Base-by-base conservation (phyloP, 37 sponge, comb jelly and placozoan species). In the Beroe forskalii region DNA sequence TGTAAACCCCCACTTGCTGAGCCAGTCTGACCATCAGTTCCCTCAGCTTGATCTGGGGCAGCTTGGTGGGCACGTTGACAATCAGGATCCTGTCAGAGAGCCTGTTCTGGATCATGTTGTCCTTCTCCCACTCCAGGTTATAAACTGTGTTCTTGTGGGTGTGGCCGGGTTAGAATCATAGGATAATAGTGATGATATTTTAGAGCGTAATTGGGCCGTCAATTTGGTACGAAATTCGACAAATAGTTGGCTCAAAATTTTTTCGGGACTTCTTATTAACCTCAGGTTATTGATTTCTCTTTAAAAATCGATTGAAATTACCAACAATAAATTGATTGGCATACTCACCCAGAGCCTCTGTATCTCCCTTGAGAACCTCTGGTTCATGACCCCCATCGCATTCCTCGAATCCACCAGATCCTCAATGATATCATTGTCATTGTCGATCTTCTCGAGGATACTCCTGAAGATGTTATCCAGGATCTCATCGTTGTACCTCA, bases 21-120 rank as follows among this genome's bases (percentile, higher is more conserved):
- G 86, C 86, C n/a, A 80, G 40, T 43, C 86, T 27, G 17, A 44
- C 40, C 86, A 80, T 37, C 44, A 80, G 86, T 23, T 80, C 30
- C 30, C 30, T 41, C n/a, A 80, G 86, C 27, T 8, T 41, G 22
- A 4, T 42, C 1, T 43, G 44, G 48, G 12, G 2, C 12, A 80
- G 86, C 55, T 80, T 41, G 30, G 86, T 80, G 30, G 86, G 86
- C n/a, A 80, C 86, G 86, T 80, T 80, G 43, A 80, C 42, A 1
- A 80, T 80, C 44, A 80, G 86, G 19, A 80, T 80, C 4, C 86
- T 41, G 55, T 80, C 40, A 6, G 44, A 80, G 25, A 80, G 55
- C 37, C 24, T 38, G 1, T 80, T 28, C 55, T 80, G 86, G 24
- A 32, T 35, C 40, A 41, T 1, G 25, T 44, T 27, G 22, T 80